Base-by-base conservation (phyloP, 2,113 vertebrate genomes). In the Numida meleagris region DNA sequence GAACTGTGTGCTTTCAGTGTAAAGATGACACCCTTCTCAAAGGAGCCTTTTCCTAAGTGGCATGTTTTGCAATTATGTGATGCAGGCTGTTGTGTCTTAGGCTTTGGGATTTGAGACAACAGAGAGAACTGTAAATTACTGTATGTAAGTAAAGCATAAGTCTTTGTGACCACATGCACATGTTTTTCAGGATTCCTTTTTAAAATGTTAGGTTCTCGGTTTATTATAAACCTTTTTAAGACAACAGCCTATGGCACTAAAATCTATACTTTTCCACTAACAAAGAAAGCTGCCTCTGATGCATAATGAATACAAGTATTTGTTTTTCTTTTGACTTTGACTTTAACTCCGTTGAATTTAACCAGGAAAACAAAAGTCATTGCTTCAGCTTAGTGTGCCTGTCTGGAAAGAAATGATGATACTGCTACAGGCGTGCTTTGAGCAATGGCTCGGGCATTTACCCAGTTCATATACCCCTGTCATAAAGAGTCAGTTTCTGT, bases 281-380 rank as follows among this genome's bases (percentile, higher is more conserved):
- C 19, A 88, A 93, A 67, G 58, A 59, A 23, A 40, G 38, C 73
- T 34, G 10, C 45, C 53, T 90, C 45, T 96, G 68, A 74, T 80
- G 58, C 86, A 79, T 91, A 92, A 87, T 94, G 86, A 82, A 93
- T 94, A 55, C 34, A 85, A 75, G 71, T 57, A 66, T 42, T 95
- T 73, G 72, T 86, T 95, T 97, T 97, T 90, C 55, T 94, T 96
- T 96, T 93, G 81, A 95, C 93, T 97, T 97, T 97, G 88, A 91
- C 84, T 93, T 94, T 92, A 96, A 95, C 81, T 86, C 84, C 40
- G 14, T 91, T 89, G 87, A 86, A 71, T 97, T 95, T 95, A 95
- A 86, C 62, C 87, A 89, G 79, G 55, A 89, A 95, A 95, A 89
- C 80, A 84, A 95, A 93, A 93, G 74, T 88, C 87, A 82, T 79